Evolutionary conservation across 1,140 invertebrate species (phyloP).

Genomic region (Drosophila bifasciata): DNA sequence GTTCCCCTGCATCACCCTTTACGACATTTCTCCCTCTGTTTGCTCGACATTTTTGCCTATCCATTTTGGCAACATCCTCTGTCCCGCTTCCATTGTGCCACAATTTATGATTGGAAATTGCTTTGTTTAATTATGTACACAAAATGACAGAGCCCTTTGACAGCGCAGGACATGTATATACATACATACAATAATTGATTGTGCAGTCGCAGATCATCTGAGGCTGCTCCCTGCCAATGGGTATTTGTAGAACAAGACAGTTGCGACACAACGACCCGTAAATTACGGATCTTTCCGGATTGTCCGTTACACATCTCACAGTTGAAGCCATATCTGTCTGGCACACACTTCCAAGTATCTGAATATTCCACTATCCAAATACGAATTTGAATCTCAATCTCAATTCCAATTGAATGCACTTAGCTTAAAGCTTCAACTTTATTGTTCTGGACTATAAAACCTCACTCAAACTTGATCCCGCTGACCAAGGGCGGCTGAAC

Average conservation of each 20-base stretch:
- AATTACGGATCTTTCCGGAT: too few species aligned
- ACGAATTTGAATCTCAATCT: too few species aligned
- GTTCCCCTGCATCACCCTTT: neutral
- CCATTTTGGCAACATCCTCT: constrained; percentile 34
- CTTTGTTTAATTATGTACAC: constrained; percentile 53
- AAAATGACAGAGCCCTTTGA: constrained; percentile 46
- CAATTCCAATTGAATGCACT: neutral
- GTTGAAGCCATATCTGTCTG: too few species aligned
- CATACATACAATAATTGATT: too few species aligned
- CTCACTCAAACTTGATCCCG: constrained; percentile 1
- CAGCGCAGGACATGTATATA: constrained; percentile 5
- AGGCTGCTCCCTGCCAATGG: constrained; percentile 12
- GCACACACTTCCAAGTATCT: too few species aligned
- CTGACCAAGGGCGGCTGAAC: neutral
- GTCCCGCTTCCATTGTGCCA: constrained; percentile 28
- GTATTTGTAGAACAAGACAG: constrained; percentile 33
- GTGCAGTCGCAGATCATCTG: constrained; percentile 5
- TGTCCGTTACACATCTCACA: too few species aligned
- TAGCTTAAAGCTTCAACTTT: too few species aligned
- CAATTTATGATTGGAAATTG: constrained; percentile 46
- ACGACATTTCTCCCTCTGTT: constrained; percentile 21
- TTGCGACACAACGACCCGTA: constrained; percentile 12
- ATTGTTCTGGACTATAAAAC: too few species aligned
- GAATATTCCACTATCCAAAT: too few species aligned
- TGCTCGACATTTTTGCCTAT: constrained; percentile 29